A percentile compares a stretch with the other conserved stretches of the same genome.
phyloP scores from a whole-genome alignment of 2,113 vertebrate genomes.

The Gobio gobio region DNA sequence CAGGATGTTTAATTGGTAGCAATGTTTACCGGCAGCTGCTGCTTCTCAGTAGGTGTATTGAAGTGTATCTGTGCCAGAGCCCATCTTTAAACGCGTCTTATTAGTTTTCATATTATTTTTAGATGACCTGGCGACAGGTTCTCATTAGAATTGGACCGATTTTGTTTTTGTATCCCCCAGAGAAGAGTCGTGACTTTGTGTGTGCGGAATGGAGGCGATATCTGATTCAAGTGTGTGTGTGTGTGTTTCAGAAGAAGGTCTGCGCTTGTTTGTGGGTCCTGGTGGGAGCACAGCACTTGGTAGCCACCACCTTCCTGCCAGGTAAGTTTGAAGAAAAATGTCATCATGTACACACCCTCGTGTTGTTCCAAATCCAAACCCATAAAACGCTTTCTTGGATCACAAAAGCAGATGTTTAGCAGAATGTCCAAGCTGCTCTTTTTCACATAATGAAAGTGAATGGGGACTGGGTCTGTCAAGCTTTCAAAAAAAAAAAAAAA shows the following conservation, averaged over 20 bases:
- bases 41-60: neutral
- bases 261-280: conserved; percentile 94
- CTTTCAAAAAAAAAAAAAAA: neutral
- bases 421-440: neutral
- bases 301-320: conserved; percentile 87
- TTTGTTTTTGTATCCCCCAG: conserved; percentile 25
- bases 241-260: conserved; percentile 88
- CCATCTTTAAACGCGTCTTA: neutral
- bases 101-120: conserved; percentile 25
- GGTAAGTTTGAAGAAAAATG: conserved; percentile 72
- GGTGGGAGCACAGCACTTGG: conserved; percentile 95
- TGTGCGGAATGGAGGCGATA: neutral
- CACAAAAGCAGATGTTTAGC: neutral
- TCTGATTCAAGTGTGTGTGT: conserved; percentile 36
- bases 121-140: conserved; percentile 1
- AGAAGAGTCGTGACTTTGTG: conserved; percentile 28
- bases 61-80: conserved; percentile 5
- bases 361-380: neutral
- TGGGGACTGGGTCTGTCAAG: neutral
- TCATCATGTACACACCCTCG: neutral
- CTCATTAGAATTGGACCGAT: conserved; percentile 18
- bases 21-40: conserved; percentile 11
- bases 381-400: neutral
- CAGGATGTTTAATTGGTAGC: neutral
- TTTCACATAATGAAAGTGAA: neutral